Evolutionary conservation across 2,888 invertebrate genomes (phyloP), one percentile per base, ranked within the genome.

Genomic region (Cylloceria caligata): DNA sequence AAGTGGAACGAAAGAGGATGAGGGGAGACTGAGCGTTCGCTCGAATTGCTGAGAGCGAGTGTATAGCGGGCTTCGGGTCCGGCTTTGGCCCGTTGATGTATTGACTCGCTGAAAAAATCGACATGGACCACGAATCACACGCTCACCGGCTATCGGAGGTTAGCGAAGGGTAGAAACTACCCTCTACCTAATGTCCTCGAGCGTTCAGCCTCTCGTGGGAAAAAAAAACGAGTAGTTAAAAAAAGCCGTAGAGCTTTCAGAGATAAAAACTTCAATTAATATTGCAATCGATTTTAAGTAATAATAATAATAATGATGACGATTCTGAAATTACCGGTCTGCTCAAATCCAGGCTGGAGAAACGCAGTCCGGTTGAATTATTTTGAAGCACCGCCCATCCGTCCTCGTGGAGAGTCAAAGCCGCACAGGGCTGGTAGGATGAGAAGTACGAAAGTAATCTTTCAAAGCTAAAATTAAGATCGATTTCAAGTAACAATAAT

Each of bases 1-100:
- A 73, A 84, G 80, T 83, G 83, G 73, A 84, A 73, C 55, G 82
- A 42, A 45, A 62, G 45, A 71, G 76, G 47, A 42, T 57, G 80
- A 67, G 62, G 36, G 36, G 55, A n/a, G 64, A 42, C n/a, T 7
- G 49, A 30, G 30, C 30, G 34, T 42, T 24, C 45, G n/a, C 39
- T 60, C 30, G 62, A 19, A 81, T 71, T 67, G 42, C 21, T 21
- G 62, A 39, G 45, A 55, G 49, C 49, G 60, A 49, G 21, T 11
- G 16, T 36, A 36, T 16, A 34, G 49, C 47, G n/a, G n/a, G n/a
- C n/a, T n/a, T n/a, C 45, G 27, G 34, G 36, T 45, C 16, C 49
- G 57, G 42, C 19, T 77, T 72, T 76, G 67, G 36, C 39, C 39
- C 42, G 72, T 52, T 72, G 76, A 77, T 77, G 67, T 73, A 81